Conservation (phyloP, 2,888 invertebrate species). For the Cepaea hortensis region DNA sequence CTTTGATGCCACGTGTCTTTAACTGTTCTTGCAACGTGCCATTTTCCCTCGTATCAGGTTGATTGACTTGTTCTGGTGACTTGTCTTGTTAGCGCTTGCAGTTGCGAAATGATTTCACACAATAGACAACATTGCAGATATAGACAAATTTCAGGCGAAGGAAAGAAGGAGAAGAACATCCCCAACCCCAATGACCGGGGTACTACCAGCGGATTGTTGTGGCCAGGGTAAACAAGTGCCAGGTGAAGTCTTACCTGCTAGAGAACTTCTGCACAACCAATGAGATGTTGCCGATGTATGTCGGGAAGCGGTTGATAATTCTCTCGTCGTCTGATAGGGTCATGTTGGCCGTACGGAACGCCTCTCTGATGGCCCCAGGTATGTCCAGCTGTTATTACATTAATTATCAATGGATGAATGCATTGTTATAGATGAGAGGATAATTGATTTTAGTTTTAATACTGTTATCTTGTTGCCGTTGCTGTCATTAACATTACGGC, state of each 20-base stretch:
- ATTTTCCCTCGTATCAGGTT: too few species aligned
- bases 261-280: not conserved
- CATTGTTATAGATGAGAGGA: not conserved
- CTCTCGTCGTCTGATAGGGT: slow-evolving; percentile 10
- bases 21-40: too few species aligned
- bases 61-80: too few species aligned
- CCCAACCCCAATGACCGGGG: too few species aligned
- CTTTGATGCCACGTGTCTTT: too few species aligned
- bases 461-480: not conserved
- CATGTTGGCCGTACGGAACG: not conserved
- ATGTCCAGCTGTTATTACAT: not conserved
- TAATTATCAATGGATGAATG: not conserved
- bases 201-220: too few species aligned
- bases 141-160: too few species aligned
- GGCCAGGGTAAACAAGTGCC: not conserved
- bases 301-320: not conserved
- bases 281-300: slow-evolving; percentile 14
- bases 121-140: too few species aligned
- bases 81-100: too few species aligned
- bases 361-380: not conserved
- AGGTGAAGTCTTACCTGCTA: not conserved
- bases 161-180: too few species aligned
- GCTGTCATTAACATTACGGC: too few species aligned
- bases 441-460: not conserved
- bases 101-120: too few species aligned